Base-by-base conservation (phyloP, 2,888 invertebrate genomes). In the Andrena minutula region DNA sequence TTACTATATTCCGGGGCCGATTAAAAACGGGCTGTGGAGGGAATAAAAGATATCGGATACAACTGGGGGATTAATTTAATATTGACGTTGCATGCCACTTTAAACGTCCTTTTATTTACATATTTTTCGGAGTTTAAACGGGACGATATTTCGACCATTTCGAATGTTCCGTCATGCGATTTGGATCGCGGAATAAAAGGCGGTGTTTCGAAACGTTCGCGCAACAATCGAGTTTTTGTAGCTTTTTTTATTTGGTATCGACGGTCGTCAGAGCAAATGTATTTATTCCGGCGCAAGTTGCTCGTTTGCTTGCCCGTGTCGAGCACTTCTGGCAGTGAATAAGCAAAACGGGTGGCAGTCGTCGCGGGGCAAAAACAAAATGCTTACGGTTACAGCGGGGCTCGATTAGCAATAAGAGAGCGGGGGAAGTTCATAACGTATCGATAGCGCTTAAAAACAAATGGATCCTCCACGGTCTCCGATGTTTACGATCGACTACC, bases 401-500 rank as follows among this genome's bases (percentile, higher is more conserved):
- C 60, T 74, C 68, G 75, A 65, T 26, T 28, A 28, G 70, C 63
- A 81, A 60, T 78, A 77, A 79, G 77, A 64, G 69, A n/a, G 10
- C 30, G 35, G 26, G 35, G 53, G n/a, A 26, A 66, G 82, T 85
- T 76, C 64, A 71, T 83, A 83, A 85, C 69, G 66, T 78, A 76
- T 72, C 75, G 80, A 28, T 28, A 53, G 53, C 68, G 75, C 81
- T 84, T 76, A 81, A 80, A 76, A 85, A 83, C 78, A 83, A 85
- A 85, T 83, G 82, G 64, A 84, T 81, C 60, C 80, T 71, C 72
- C 28, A 56, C 56, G 26, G 60, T 53, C 30, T 2, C 61, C 68
- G 64, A 81, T 83, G 80, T 87, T 88, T 86, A 84, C 77, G 84
- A 66, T 84, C 74, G 51, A 47, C 70, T 68, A 66, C 51, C 69